Base-by-base conservation (phyloP, 2,113 vertebrate genomes). In the Petromus typicus region DNA sequence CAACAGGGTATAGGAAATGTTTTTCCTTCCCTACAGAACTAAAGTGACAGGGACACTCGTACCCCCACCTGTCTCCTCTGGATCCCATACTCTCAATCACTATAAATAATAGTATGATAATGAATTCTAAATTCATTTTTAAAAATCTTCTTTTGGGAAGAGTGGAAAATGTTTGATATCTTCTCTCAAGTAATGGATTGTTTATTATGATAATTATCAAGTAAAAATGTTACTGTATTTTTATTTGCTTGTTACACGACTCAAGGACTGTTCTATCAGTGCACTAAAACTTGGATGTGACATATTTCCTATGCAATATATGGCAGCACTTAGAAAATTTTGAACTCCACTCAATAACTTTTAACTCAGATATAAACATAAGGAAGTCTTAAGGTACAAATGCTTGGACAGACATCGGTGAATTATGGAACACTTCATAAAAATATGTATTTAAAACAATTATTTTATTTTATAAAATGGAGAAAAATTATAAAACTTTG, bases 391-490 rank as follows among this genome's bases (percentile, higher is more conserved):
- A 85, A 93, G 20, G 12, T 57, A 7, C 59, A 85, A 92, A 71
- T 18, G 66, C 30, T 37, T 56, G 10, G 4, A 88, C 27, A 93
- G 76, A 61, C 82, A 20, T 54, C 51, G 57, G 45, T 51, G 16
- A 61, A 71, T 71, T 71, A 75, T 75, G 14, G 20, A 7, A 43
- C 13, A 85, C 7, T 3, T 34, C 17, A 56, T 64, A 79, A 94
- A 93, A 30, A 80, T 43, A 3, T 81, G 27, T 90, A 3, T 20
- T 5, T 81, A 56, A 85, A 92, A 32, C 12, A 61, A 76, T 66
- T 86, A n/a, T 54, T 63, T 37, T 95, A 57, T 34, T 79, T 93
- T 85, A 79, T 83, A 76, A 67, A 90, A 43, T 30, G 89, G 43
- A 93, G 11, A 76, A 20, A 37, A 73, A 30, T 79, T 85, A 71